Base-by-base conservation (phyloP, 1,140 invertebrate genomes). In the Zaprionus inermis region DNA sequence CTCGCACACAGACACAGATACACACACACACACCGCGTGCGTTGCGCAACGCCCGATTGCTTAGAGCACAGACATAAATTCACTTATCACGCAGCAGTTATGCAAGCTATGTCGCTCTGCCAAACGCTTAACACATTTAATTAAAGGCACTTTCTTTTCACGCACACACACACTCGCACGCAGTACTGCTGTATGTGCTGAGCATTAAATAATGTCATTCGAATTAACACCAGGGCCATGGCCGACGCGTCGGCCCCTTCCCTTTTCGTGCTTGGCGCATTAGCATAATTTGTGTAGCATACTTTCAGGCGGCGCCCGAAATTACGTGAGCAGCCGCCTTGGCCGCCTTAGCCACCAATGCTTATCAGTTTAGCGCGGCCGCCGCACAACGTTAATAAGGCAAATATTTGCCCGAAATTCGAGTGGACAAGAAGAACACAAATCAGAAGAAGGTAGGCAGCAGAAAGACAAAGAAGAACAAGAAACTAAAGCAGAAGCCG, bases 191-290 rank as follows among this genome's bases (percentile, higher is more conserved):
- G 77, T 80, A 73, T 88, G 83, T 83, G 73, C 84, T 75, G 66
- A 78, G 83, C 83, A 89, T 88, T 88, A 88, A 88, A 88, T 88
- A 88, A 88, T 88, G 84, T 83, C 79, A 74, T 88, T 88, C 64
- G 83, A 83, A 83, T 88, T 88, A 88, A 89, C 83, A 89, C 83
- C 77, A 72, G 3, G 24, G 24, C 24, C 24, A 5, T 5, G 60
- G 38, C 30, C 38, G 56, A 22, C 20, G 49, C 34, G 30, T 7
- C 16, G 20, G 6, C 34, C 4, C 12, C 12, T 11, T 1, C 51
- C 51, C 18, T n/a, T 7, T 44, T 9, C 36, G 0, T 59, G 14
- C 12, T 64, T 14, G 9, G 18, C 76, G 28, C 76, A 86, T 88
- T 86, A 88, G 84, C 83, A 88, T 88, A 86, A 82, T 68, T 76